Conservation (phyloP, 2,888 invertebrate species). For the Steinernema carpocapsae region DNA sequence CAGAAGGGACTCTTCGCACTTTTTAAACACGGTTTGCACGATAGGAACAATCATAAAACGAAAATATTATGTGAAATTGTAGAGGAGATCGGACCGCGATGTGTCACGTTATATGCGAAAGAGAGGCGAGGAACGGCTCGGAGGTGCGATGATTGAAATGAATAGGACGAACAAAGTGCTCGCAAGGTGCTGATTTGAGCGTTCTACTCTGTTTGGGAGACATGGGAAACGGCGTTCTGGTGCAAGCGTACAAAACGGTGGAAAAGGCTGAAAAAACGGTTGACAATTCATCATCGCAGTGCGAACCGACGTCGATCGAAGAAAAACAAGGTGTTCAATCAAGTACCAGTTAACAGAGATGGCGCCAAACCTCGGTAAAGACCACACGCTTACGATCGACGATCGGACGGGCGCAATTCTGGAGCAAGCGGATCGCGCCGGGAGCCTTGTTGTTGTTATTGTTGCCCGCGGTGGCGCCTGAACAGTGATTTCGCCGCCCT, state of each 20-base stretch:
- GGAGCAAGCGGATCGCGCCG: constrained; percentile 14
- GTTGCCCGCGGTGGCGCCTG: neutral
- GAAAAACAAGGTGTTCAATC: constrained; percentile 34
- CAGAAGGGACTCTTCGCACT: neutral
- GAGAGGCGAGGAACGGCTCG: neutral
- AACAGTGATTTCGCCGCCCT: no score
- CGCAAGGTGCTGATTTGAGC: neutral
- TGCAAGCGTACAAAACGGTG: neutral
- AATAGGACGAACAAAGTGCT: constrained; percentile 3
- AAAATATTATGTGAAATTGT: neutral
- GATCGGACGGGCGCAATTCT: constrained; percentile 8
- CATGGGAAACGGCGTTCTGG: neutral
- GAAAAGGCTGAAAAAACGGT: constrained; percentile 7
- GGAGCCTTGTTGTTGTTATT: constrained; percentile 32
- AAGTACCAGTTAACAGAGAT: constrained; percentile 18
- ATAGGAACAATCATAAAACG: neutral
- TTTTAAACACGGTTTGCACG: neutral
- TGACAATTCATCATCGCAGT: constrained; percentile 14
- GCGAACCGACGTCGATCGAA: neutral
- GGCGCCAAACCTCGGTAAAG: constrained; percentile 24
- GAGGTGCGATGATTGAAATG: constrained; percentile 25
- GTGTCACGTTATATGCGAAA: constrained; percentile 9
- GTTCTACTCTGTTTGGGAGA: neutral
- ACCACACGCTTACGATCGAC: constrained; percentile 4
- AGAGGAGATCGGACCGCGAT: constrained; percentile 21